Evolutionary conservation across 2,888 invertebrate genomes (phyloP).

Genomic region (Teinopalpus imperialis): DNA sequence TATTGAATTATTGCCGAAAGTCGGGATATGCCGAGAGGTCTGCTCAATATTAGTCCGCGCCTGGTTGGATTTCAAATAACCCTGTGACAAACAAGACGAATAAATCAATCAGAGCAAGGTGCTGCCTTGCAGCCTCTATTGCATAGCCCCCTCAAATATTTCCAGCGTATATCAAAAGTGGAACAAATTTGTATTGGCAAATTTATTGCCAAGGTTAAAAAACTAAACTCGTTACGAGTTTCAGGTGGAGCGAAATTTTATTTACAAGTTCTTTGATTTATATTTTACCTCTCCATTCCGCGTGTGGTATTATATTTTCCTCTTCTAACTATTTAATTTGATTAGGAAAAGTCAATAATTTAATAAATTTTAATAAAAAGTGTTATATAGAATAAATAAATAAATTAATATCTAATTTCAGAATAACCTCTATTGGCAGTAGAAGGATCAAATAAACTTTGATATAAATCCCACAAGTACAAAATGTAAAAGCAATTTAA

Average conservation of each 20-base stretch:
- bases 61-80: slow-evolving; percentile 82
- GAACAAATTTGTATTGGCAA: slow-evolving; percentile 74
- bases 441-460: too few relatives aligned
- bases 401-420: too few relatives aligned
- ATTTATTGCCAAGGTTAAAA: slow-evolving; percentile 71
- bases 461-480: too few relatives aligned
- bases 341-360: too few relatives aligned
- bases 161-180: slow-evolving; percentile 46
- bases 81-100: slow-evolving; percentile 81
- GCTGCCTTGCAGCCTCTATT: slow-evolving; percentile 73
- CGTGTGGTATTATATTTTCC: too few relatives aligned
- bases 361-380: too few relatives aligned
- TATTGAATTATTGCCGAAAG: slow-evolving; percentile 80
- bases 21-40: slow-evolving; percentile 75
- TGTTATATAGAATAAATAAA: too few relatives aligned
- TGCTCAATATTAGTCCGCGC: slow-evolving; percentile 78
- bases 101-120: slow-evolving; percentile 81
- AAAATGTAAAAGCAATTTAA: slow-evolving; percentile 15
- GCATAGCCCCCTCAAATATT: slow-evolving; percentile 60
- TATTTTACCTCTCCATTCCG: slow-evolving; percentile 35
- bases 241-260: slow-evolving; percentile 63
- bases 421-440: too few relatives aligned
- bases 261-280: slow-evolving; percentile 68
- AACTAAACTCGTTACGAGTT: slow-evolving; percentile 74
- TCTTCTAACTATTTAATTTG: too few relatives aligned